These are phyloP conservation scores for Ceratosolen fusciceps DNA, from an alignment of 1,140 invertebrate species.

Conservation along the genomic window DNA sequence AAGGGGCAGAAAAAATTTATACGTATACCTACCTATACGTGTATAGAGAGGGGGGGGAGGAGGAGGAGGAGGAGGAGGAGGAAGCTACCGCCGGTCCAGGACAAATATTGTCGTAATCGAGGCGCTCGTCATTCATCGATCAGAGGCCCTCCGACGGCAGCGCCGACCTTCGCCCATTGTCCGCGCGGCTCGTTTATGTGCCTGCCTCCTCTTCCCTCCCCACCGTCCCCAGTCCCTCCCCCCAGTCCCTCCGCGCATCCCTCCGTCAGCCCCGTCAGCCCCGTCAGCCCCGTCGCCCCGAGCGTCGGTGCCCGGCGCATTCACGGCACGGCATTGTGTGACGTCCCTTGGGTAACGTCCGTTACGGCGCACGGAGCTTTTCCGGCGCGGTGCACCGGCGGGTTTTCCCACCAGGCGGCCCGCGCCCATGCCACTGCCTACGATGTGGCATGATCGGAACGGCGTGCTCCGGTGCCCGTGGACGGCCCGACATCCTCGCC, in stretches of 20 bases:
- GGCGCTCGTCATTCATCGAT: conserved; percentile 39
- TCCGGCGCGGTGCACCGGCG: not conserved
- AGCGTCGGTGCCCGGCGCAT: no score
- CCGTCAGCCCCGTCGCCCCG: no score
- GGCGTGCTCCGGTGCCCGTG: no score
- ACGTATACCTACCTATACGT: no score
- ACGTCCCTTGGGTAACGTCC: no score
- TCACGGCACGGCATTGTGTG: no score
- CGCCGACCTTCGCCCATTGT: not conserved
- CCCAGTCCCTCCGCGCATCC: not conserved
- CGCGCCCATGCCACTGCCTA: not conserved
- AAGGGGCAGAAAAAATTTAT: no score
- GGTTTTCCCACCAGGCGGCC: not conserved
- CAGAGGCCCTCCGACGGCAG: not conserved
- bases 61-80: no score
- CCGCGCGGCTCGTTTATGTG: not conserved
- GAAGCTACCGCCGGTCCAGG: not conserved
- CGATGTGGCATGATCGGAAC: not conserved
- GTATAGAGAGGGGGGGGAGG: not conserved
- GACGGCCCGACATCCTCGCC: no score
- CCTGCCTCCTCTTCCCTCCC: not conserved
- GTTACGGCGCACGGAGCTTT: not conserved
- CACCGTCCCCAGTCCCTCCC: not conserved
- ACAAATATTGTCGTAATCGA: conserved; percentile 39
- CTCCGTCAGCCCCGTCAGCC: no score